A percentile compares a stretch with the other conserved stretches of the same genome.
Evolutionary conservation across 1,140 invertebrate genomes (phyloP).

Genomic region (Aphelenchoides fujianensis): DNA sequence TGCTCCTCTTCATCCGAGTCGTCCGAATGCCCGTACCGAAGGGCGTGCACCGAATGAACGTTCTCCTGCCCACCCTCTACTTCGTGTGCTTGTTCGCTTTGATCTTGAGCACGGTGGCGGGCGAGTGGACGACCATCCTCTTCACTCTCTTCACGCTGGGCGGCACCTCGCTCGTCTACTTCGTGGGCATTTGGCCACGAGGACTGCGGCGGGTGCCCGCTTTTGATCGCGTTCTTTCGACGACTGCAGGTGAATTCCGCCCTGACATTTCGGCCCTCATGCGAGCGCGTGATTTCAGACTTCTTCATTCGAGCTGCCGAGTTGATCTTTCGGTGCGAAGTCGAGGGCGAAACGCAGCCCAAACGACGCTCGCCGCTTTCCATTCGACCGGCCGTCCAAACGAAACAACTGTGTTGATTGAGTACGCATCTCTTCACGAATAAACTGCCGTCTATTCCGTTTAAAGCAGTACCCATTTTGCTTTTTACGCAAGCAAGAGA

Average conservation of each 20-base stretch:
- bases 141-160: background rate
- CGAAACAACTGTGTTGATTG: background rate
- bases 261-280: background rate
- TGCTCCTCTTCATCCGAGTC: background rate
- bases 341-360: no score
- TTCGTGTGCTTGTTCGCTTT: background rate
- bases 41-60: background rate
- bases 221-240: background rate
- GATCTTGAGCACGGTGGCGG: background rate
- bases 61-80: background rate
- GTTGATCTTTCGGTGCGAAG: background rate
- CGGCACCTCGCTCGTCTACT: background rate
- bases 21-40: background rate
- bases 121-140: background rate
- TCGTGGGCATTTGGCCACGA: background rate
- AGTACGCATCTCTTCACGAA: background rate
- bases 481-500: background rate
- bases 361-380: no score
- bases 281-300: background rate
- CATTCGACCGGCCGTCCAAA: background rate
- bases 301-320: background rate
- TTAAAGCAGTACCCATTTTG: background rate
- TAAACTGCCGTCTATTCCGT: background rate
- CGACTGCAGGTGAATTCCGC: background rate
- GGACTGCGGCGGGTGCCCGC: background rate